Conservation (phyloP, 2,888 invertebrate genomes). For the Caenorhabditis sp. region DNA sequence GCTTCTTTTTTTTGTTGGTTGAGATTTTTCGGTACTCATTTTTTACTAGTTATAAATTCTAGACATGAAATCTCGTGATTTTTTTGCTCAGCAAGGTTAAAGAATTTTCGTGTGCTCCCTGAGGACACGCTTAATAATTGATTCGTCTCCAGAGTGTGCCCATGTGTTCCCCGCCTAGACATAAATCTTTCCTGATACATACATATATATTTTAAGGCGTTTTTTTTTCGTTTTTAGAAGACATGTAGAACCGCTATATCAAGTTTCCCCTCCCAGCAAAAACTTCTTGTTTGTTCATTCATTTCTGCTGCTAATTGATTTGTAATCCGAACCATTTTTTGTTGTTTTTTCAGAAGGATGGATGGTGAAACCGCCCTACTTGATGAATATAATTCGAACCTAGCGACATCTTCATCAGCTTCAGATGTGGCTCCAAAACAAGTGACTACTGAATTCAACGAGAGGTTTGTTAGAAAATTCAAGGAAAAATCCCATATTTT, state of each 20-base stretch:
- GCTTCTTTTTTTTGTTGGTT: not conserved
- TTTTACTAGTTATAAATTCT: not conserved
- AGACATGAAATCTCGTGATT: not conserved
- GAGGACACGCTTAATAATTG: not conserved
- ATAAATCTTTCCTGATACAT: not conserved
- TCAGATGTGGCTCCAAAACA: slow-evolving; percentile 26
- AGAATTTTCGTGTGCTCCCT: not conserved
- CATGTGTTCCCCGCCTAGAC: not conserved
- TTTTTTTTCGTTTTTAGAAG: not conserved
- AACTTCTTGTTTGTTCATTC: not conserved
- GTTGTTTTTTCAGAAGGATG: slow-evolving; percentile 26
- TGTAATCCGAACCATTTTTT: not conserved
- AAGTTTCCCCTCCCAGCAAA: not conserved
- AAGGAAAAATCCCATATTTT: no score
- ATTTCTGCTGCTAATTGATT: not conserved
- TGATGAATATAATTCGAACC: slow-evolving; percentile 38
- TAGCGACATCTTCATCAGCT: slow-evolving; percentile 34
- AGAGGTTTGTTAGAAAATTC: slow-evolving; percentile 6
- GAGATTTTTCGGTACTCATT: no score
- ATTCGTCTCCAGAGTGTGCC: not conserved
- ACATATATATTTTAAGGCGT: not conserved
- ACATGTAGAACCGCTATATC: not conserved
- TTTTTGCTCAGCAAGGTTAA: no score
- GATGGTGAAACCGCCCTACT: slow-evolving; percentile 38
- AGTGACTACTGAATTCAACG: slow-evolving; percentile 31